A percentile compares a stretch with the other conserved stretches of the same genome.
Evolutionary conservation across 2,888 invertebrate species (phyloP).

Genomic region (Zootermopsis nevadensis): DNA sequence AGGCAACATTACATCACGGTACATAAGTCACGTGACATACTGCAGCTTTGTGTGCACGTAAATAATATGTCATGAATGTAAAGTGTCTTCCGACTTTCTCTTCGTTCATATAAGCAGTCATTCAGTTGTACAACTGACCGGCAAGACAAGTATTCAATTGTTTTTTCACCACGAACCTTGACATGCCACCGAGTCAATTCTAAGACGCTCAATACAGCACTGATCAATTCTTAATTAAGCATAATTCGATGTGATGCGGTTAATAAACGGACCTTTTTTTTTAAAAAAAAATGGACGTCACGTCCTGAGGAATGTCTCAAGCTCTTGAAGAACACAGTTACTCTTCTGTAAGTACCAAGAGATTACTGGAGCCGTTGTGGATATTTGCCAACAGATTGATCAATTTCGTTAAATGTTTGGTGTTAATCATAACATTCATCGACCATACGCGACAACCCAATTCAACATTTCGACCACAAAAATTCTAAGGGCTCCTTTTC

Average conservation of each 20-base stretch:
- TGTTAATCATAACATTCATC: no score
- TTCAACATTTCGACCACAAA: no score
- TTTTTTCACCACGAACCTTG: conserved; percentile 23
- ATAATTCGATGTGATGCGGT: not conserved
- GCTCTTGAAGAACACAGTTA: no score
- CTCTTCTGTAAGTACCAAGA: no score
- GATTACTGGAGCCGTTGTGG: no score
- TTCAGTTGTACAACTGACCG: conserved; percentile 25
- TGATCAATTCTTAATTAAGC: not conserved
- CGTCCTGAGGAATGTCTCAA: no score
- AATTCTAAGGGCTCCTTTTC: no score
- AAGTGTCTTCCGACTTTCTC: conserved; percentile 29
- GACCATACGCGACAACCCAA: no score
- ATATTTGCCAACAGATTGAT: no score
- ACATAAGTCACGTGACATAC: not conserved
- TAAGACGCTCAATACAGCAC: not conserved
- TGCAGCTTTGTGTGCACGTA: not conserved
- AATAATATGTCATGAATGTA: conserved; percentile 9
- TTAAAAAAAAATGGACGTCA: no score
- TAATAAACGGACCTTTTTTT: no score
- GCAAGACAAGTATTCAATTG: conserved; percentile 18
- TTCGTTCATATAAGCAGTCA: conserved; percentile 10
- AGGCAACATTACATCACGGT: not conserved
- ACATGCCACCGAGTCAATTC: not conserved
- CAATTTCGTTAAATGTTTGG: no score